Evolutionary conservation across 2,113 vertebrate genomes (phyloP).

Genomic region (Callopanchax toddi): DNA sequence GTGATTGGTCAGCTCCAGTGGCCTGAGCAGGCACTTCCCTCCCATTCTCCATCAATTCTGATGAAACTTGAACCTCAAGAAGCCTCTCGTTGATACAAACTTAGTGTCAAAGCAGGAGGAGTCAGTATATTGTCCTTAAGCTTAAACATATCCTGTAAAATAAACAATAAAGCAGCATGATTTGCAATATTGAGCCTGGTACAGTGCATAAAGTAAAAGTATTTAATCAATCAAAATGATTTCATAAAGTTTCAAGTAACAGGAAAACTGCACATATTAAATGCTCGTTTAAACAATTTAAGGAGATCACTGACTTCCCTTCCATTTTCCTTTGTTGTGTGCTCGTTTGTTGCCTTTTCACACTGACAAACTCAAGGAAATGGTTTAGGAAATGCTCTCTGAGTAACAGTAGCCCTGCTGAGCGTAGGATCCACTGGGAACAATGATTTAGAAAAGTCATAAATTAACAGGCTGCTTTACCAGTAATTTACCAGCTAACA

Average conservation of each 20-base stretch:
- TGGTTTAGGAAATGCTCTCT: slow-evolving; percentile 66
- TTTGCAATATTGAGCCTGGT: too few species aligned
- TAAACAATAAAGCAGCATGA: too few species aligned
- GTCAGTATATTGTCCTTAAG: too few species aligned
- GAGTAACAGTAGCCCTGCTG: slow-evolving; percentile 54
- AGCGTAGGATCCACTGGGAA: slow-evolving; percentile 70
- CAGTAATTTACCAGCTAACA: slow-evolving; percentile 13
- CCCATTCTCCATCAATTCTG: not conserved
- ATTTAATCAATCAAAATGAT: not conserved
- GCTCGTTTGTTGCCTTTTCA: slow-evolving; percentile 21
- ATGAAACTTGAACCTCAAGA: not conserved
- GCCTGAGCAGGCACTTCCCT: not conserved
- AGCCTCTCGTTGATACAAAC: not conserved
- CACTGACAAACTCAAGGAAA: slow-evolving; percentile 64
- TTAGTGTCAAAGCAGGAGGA: too few species aligned
- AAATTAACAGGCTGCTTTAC: slow-evolving; percentile 26
- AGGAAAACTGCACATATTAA: not conserved
- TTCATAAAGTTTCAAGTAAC: not conserved
- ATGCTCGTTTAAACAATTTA: not conserved
- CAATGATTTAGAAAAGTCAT: slow-evolving; percentile 59
- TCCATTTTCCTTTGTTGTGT: slow-evolving; percentile 1
- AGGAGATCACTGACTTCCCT: slow-evolving; percentile 43
- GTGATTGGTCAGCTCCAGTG: not conserved
- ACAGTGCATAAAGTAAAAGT: not conserved
- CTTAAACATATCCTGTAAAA: too few species aligned